These are phyloP conservation scores for Riptortus pedestris DNA, from an alignment of 1,140 invertebrate species.

Conservation along the genomic window DNA sequence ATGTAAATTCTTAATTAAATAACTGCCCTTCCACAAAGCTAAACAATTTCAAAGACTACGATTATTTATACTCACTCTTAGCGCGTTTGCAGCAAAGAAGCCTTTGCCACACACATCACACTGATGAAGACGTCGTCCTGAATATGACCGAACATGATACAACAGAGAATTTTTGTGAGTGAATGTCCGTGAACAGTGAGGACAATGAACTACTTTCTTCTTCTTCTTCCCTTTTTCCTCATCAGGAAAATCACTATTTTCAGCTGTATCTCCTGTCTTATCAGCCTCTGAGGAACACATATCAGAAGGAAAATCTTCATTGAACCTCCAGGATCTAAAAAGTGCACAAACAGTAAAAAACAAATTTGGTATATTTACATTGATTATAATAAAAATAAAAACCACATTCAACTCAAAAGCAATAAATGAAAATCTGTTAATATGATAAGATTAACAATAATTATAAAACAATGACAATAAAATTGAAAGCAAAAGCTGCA, in stretches of 20 bases:
- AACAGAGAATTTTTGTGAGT: slow-evolving; percentile 71
- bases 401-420: too few relatives aligned
- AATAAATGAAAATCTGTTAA: background rate
- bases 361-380: too few relatives aligned
- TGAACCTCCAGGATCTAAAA: slow-evolving; percentile 11
- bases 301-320: slow-evolving; percentile 9
- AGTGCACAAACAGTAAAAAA: too few relatives aligned
- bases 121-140: slow-evolving; percentile 61
- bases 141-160: slow-evolving; percentile 72
- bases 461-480: too few relatives aligned
- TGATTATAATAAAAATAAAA: too few relatives aligned
- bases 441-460: too few relatives aligned
- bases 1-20: too few relatives aligned
- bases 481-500: too few relatives aligned
- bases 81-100: slow-evolving; percentile 66
- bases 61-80: slow-evolving; percentile 60
- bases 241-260: slow-evolving; percentile 11
- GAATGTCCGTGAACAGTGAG: slow-evolving; percentile 61
- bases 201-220: slow-evolving; percentile 41
- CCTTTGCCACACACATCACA: slow-evolving; percentile 70
- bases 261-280: background rate
- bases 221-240: slow-evolving; percentile 14
- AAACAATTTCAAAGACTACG: too few relatives aligned
- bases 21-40: too few relatives aligned
- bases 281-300: background rate